A percentile compares a stretch with the other conserved stretches of the same genome.
Conservation (phyloP, 1,140 invertebrate genomes). For the Diorhabda elongata region DNA sequence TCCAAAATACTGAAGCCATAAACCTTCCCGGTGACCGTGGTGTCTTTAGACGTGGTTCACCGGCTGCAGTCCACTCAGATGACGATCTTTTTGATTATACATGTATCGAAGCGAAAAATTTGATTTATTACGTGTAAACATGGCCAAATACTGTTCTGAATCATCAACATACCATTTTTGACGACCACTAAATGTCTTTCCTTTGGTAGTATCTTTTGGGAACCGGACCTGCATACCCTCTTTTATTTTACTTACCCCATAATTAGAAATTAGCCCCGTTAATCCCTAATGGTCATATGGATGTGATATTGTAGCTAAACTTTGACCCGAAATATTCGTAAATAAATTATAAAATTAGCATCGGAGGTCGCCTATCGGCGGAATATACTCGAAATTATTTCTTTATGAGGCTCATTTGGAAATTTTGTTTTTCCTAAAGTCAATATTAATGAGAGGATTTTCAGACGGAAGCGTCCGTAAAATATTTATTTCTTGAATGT, state of each 20-base stretch:
- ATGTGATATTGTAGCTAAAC: constrained; percentile 18
- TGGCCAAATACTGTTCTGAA: too few relatives aligned
- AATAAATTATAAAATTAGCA: constrained; percentile 21
- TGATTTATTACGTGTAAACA: too few relatives aligned
- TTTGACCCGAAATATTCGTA: constrained; percentile 17
- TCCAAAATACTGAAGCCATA: too few relatives aligned
- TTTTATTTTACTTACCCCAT: constrained; percentile 25
- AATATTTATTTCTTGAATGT: neutral
- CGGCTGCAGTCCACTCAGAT: too few relatives aligned
- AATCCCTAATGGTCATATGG: constrained; percentile 23
- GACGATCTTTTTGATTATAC: too few relatives aligned
- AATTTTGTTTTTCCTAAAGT: constrained; percentile 13
- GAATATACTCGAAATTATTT: constrained; percentile 13
- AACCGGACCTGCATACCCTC: constrained; percentile 4
- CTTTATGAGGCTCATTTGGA: constrained; percentile 18
- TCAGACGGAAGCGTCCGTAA: neutral
- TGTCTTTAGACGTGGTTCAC: too few relatives aligned
- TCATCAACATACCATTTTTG: too few relatives aligned
- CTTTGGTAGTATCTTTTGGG: too few relatives aligned
- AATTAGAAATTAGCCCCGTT: constrained; percentile 26
- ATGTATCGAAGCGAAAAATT: too few relatives aligned
- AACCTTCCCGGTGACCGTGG: too few relatives aligned
- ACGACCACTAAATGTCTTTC: too few relatives aligned
- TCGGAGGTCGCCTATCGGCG: constrained; percentile 14
- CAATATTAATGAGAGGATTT: constrained; percentile 17